Conservation (phyloP, 2,797 vertebrate genomes). For the Rhincodon typus region DNA sequence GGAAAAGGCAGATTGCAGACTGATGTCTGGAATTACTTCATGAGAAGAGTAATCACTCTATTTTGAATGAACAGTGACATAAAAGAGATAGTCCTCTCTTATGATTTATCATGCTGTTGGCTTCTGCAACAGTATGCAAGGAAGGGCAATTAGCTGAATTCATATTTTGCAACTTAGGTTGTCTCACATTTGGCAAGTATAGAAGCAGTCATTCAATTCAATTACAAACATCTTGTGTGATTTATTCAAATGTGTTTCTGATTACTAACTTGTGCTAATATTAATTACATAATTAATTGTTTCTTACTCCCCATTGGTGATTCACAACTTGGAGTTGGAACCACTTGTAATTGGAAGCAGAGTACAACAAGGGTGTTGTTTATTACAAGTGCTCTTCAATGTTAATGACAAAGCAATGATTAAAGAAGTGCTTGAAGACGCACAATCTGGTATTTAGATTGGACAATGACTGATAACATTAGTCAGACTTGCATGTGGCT, state of each 20-base stretch:
- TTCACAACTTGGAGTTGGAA: too few species aligned
- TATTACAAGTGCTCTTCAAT: too few species aligned
- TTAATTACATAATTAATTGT: background rate
- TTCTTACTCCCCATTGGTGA: too few species aligned
- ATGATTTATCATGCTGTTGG: background rate
- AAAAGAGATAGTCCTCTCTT: background rate
- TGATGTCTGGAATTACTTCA: background rate
- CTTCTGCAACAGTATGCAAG: background rate
- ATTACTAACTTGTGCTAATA: background rate
- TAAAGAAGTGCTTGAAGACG: too few species aligned
- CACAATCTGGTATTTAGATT: too few species aligned
- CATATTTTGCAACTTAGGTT: background rate
- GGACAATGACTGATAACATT: too few species aligned
- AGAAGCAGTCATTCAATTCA: background rate
- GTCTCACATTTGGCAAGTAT: background rate
- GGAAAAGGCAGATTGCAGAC: background rate
- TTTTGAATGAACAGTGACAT: background rate
- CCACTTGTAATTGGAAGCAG: too few species aligned
- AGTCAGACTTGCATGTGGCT: too few species aligned
- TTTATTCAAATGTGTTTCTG: conserved; percentile 7
- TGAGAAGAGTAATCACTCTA: background rate
- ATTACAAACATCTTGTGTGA: background rate
- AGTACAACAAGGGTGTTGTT: too few species aligned
- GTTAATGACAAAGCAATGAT: too few species aligned
- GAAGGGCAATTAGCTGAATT: background rate